Evolutionary conservation across 2,888 invertebrate species (phyloP).

Genomic region (Agonopterix alstromeriana): DNA sequence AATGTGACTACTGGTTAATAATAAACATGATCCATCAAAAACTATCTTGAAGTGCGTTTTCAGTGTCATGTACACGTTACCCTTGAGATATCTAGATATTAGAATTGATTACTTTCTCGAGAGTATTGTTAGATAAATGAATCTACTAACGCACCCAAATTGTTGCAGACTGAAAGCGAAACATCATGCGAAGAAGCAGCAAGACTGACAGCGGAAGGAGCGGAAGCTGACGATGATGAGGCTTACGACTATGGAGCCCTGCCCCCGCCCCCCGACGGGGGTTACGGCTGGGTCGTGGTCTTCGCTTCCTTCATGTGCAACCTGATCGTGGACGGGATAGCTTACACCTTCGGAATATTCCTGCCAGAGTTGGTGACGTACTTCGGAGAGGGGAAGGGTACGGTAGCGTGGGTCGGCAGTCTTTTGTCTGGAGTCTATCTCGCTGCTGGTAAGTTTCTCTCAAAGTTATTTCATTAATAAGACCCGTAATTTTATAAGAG

Average conservation of each 20-base stretch:
- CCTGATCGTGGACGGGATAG: slow-evolving; percentile 98
- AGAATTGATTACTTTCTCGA: no score
- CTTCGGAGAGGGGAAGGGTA: slow-evolving; percentile 91
- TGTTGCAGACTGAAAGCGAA: slow-evolving; percentile 89
- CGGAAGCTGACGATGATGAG: slow-evolving; percentile 73
- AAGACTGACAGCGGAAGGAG: slow-evolving; percentile 83
- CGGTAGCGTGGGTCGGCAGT: slow-evolving; percentile 95
- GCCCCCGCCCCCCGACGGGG: slow-evolving; percentile 93
- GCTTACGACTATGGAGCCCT: slow-evolving; percentile 83
- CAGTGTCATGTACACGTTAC: no score
- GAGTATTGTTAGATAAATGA: no score
- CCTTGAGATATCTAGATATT: no score
- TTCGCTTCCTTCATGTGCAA: slow-evolving; percentile 98
- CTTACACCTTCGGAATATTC: slow-evolving; percentile 98
- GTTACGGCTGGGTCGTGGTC: slow-evolving; percentile 96
- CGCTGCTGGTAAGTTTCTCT: slow-evolving; percentile 83
- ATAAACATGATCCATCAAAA: no score
- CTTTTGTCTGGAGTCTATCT: slow-evolving; percentile 97
- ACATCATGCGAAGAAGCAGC: slow-evolving; percentile 90
- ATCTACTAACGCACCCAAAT: slow-evolving; percentile 6
- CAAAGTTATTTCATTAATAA: not conserved
- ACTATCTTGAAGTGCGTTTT: no score
- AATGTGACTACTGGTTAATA: no score
- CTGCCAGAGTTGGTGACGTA: slow-evolving; percentile 86
- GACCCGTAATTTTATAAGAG: no score